Evolutionary conservation across 2,888 invertebrate genomes (phyloP).

Genomic region (Oligia latruncula): DNA sequence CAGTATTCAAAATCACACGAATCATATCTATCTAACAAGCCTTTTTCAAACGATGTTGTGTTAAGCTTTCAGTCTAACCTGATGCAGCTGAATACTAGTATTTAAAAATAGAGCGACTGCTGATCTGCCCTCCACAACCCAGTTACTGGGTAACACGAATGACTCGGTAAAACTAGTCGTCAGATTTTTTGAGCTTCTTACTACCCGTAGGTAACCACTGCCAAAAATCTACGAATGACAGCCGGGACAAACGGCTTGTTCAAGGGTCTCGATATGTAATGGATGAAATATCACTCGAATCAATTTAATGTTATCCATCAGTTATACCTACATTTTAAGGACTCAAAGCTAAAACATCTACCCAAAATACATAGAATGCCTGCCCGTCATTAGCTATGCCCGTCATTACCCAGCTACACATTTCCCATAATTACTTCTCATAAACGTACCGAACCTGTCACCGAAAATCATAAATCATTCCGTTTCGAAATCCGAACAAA

Average conservation of each 20-base stretch:
- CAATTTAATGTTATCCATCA: constrained; percentile 6
- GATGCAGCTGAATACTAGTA: not conserved
- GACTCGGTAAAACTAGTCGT: not conserved
- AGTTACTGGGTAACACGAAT: not conserved
- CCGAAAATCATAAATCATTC: constrained; percentile 49
- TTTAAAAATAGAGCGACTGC: not conserved
- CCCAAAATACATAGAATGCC: not conserved
- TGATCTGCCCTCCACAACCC: not conserved
- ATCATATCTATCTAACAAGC: not conserved
- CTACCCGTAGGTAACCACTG: not conserved
- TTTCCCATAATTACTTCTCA: constrained; percentile 30
- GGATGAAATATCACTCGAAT: not conserved
- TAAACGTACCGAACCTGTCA: constrained; percentile 34
- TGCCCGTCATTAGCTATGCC: constrained; percentile 1
- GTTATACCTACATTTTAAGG: not conserved
- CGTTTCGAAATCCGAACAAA: constrained; percentile 47
- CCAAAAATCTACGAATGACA: not conserved
- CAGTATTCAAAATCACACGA: not conserved
- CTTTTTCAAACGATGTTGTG: not conserved
- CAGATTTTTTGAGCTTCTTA: not conserved
- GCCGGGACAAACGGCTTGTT: not conserved
- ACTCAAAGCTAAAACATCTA: not conserved
- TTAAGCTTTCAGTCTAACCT: not conserved
- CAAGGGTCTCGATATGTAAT: not conserved
- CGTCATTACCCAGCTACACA: constrained; percentile 2